Percentiles rank a stretch among this genome's conserved stretches.
Conservation (phyloP, 1,140 invertebrate species). For the Coelopa frigida region DNA sequence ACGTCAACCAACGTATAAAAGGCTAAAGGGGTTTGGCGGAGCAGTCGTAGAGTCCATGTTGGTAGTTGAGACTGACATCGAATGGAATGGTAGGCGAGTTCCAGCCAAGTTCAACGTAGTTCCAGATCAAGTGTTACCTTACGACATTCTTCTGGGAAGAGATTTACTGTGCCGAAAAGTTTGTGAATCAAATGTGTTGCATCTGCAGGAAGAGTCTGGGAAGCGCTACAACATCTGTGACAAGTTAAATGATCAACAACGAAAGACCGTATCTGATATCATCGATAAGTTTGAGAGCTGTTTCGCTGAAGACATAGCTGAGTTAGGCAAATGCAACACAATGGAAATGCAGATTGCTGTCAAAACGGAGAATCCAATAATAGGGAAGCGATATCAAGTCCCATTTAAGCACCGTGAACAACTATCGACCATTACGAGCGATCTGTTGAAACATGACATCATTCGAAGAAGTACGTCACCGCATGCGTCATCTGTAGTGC, state of each 20-base stretch:
- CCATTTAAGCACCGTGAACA: constrained; percentile 10
- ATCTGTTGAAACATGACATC: constrained; percentile 34
- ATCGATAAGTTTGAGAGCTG: not conserved
- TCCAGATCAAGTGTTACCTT: not conserved
- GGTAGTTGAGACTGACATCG: not conserved
- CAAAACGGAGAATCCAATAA: constrained; percentile 11
- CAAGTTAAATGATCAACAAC: not conserved
- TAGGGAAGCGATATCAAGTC: constrained; percentile 16
- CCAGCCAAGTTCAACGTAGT: not conserved
- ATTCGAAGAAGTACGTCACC: constrained; percentile 28
- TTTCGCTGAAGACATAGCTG: not conserved
- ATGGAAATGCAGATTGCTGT: constrained; percentile 4
- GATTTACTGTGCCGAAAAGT: no score
- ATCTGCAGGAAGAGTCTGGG: no score
- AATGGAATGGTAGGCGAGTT: not conserved
- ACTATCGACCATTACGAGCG: constrained; percentile 12
- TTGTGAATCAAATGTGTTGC: no score
- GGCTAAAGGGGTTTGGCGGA: not conserved
- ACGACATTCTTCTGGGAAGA: not conserved
- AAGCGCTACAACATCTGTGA: not conserved
- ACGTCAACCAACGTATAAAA: not conserved
- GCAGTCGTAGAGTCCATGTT: not conserved
- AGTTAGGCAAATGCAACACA: constrained; percentile 4
- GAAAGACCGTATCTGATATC: not conserved
- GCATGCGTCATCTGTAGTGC: constrained; percentile 36